Evolutionary conservation across 2,113 vertebrate species (phyloP).

Genomic region (Macquaria australasica): DNA sequence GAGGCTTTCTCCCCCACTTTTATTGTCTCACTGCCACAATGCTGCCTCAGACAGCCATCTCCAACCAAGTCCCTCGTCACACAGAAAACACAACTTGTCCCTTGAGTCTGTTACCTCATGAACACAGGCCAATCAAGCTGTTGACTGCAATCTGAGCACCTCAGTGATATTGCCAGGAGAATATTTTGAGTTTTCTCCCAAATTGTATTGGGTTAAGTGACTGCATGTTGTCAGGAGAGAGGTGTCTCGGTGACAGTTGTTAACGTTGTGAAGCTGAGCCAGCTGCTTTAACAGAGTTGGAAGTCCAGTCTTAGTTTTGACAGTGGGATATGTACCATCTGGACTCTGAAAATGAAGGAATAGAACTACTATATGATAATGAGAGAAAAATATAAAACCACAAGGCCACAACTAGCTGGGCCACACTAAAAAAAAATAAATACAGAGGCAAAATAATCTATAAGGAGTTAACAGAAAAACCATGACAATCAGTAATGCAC

Average conservation of each 20-base stretch:
- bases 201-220: constrained; percentile 71
- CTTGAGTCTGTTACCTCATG: constrained; percentile 49
- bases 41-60: constrained; percentile 73
- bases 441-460: constrained; percentile 42
- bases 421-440: constrained; percentile 16
- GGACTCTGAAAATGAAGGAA: constrained; percentile 32
- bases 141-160: constrained; percentile 64
- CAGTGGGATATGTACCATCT: constrained; percentile 57
- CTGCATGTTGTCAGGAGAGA: constrained; percentile 78
- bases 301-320: constrained; percentile 54
- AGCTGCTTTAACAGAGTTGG: constrained; percentile 64
- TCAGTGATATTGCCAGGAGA: constrained; percentile 61
- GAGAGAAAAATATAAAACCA: constrained; percentile 12
- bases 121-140: constrained; percentile 51
- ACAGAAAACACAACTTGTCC: constrained; percentile 67
- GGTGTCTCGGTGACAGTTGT: constrained; percentile 75
- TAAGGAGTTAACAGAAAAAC: constrained; percentile 46
- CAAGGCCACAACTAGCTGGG: constrained; percentile 30
- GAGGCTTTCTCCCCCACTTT: constrained; percentile 69
- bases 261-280: constrained; percentile 80
- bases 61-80: constrained; percentile 51
- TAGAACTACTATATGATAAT: constrained; percentile 5
- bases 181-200: constrained; percentile 68
- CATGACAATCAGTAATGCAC: constrained; percentile 65
- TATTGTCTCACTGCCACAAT: constrained; percentile 72